Base-by-base conservation (phyloP, 1,140 invertebrate genomes). In the Lordiphosa stackelbergi region DNA sequence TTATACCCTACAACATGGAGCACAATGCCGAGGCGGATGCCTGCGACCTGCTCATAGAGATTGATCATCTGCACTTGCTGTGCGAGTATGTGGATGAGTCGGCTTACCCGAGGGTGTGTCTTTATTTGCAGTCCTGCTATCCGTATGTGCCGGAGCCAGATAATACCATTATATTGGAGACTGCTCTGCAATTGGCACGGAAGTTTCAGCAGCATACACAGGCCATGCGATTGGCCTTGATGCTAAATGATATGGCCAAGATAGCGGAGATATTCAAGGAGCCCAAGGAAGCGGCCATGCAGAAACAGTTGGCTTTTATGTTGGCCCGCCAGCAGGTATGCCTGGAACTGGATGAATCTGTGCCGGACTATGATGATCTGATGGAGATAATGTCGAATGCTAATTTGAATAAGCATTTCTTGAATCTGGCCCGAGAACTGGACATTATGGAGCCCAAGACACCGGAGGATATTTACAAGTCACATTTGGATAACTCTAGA, bases 381-480 rank as follows among this genome's bases (percentile, higher is more conserved):
- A 92, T 93, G 45, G 97, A 98, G 86, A 98, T 99, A 47, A 97
- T 99, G 91, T 95, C 97, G 0, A 99, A 99, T 89, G 93, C 95
- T 3, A 95, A 99, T 72, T 90, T 99, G 19, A 99, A 98, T 88
- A 95, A 96, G 84, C 96, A 99, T 81, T 99, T 99, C 84, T 89
- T 99, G 1, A 97, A 96, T 77, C 90, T 99, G 46, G 98, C 95
- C 3, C 93, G 98, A 88, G 98, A 99, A 91, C 91, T 99, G 83
- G 98, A 99, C 87, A 99, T 99, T 70, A 98, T 99, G 94, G 98
- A 99, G 87, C 96, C 98, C 0, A 99, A 99, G 90, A 97, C 97
- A 5, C 98, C 98, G 0, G 98, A 99, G 88, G 98, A 99, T 89
- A 98, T 99, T 8, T 99, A 99, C 89, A 99, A 99, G 89, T 96